Evolutionary conservation across 2,888 invertebrate species (phyloP), one percentile per base, ranked within the genome.

Genomic region (Achlya flavicornis): DNA sequence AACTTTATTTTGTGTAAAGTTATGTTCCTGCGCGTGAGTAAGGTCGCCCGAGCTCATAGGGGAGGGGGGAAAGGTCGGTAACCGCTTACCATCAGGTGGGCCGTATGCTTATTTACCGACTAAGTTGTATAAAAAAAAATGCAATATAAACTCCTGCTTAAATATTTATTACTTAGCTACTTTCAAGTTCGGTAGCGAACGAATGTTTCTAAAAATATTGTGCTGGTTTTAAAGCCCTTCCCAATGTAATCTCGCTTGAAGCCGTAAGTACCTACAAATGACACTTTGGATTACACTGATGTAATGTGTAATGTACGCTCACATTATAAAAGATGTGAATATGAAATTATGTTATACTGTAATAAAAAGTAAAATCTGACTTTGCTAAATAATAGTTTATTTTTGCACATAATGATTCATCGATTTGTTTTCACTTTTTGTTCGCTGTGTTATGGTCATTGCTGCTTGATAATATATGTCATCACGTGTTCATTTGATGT

Each of bases 401-500:
- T 41, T 41, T 41, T 41, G 41, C 41, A 6, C 41, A 1, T 7
- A 7, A 41, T 41, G 11, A 41, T 46, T 7, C n/a, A 46, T n/a
- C 7, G 19, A 14, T 19, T 53, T 19, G 10, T 53, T 53, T 3
- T 19, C 19, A 53, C 10, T 3, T 7, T 53, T 10, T 57, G 38
- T 65, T 69, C 67, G 66, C 71, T 65, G 69, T 69, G 66, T 66
- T 75, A 64, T 61, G 64, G 68, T 67, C 73, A 66, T 63, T 33
- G 66, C 67, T 12, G 14, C 38, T 71, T 65, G 46, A 58, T 64
- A 73, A 77, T 72, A 76, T 71, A 78, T 76, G 70, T 79, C 64
- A 73, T 79, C 65, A 73, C 81, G 75, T 79, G 73, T 79, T 79
- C 74, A 79, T 80, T 77, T 82, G 88, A 19, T 53, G 41, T 41